These are phyloP conservation scores for Chionodraco myersi DNA, from an alignment of 2,113 vertebrate genomes.

Conservation along the genomic window DNA sequence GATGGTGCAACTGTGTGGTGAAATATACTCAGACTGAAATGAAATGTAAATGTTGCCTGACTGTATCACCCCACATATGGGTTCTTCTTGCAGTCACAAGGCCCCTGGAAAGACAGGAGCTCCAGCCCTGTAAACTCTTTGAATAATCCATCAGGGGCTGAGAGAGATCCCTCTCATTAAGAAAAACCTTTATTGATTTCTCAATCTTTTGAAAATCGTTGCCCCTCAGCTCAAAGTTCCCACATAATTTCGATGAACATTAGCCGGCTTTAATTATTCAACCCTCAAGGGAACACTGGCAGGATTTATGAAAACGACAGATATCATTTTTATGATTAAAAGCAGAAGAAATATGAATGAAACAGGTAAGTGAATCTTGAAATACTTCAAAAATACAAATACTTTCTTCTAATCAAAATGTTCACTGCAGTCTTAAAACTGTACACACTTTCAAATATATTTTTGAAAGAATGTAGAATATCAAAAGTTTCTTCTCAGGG, in stretches of 20 bases:
- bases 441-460: slow-evolving; percentile 7
- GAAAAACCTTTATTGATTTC: slow-evolving; percentile 90
- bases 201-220: slow-evolving; percentile 87
- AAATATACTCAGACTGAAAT: slow-evolving; percentile 52
- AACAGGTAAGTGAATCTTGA: slow-evolving; percentile 12
- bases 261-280: slow-evolving; percentile 81
- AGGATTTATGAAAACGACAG: slow-evolving; percentile 64
- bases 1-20: slow-evolving; percentile 60
- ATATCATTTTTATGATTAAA: slow-evolving; percentile 2
- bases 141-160: slow-evolving; percentile 38
- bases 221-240: slow-evolving; percentile 85
- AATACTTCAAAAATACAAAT: slow-evolving; percentile 25
- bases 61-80: slow-evolving; percentile 33
- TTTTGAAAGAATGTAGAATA: slow-evolving; percentile 29
- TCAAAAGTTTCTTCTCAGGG: slow-evolving; percentile 1
- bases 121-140: slow-evolving; percentile 6
- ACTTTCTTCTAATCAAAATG: slow-evolving; percentile 6
- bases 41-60: slow-evolving; percentile 62
- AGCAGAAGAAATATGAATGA: slow-evolving; percentile 13
- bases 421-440: neutral
- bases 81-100: slow-evolving; percentile 17
- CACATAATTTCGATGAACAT: slow-evolving; percentile 87
- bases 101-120: neutral
- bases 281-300: slow-evolving; percentile 66
- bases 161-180: slow-evolving; percentile 78